Conservation (phyloP, 2,113 vertebrate genomes). For the Pica pica region DNA sequence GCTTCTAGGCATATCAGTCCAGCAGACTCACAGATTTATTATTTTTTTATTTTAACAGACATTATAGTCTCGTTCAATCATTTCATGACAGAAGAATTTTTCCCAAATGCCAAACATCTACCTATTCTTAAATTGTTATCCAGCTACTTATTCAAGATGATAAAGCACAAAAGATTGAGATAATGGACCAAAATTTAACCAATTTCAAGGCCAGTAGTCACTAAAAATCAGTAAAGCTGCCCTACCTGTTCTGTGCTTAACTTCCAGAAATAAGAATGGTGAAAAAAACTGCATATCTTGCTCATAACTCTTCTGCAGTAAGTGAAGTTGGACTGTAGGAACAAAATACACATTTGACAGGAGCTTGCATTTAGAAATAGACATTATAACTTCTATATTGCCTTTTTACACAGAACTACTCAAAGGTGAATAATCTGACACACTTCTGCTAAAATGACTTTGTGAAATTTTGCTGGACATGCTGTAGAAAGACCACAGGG, state of each 20-base stretch:
- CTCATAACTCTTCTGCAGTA: neutral
- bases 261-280: neutral
- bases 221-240: neutral
- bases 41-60: neutral
- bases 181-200: neutral
- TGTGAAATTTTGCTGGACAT: neutral
- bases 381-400: neutral
- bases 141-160: neutral
- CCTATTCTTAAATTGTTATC: neutral
- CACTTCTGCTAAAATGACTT: neutral
- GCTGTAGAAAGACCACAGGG: neutral
- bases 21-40: neutral
- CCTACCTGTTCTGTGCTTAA: neutral
- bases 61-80: neutral
- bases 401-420: neutral
- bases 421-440: neutral
- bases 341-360: neutral
- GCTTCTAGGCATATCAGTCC: neutral
- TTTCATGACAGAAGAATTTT: neutral
- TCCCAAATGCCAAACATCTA: neutral
- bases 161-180: neutral
- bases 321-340: neutral
- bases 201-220: neutral
- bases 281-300: neutral
- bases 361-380: neutral